Conservation (phyloP, 1,140 invertebrate species). For the Coenobita brevimanus region DNA sequence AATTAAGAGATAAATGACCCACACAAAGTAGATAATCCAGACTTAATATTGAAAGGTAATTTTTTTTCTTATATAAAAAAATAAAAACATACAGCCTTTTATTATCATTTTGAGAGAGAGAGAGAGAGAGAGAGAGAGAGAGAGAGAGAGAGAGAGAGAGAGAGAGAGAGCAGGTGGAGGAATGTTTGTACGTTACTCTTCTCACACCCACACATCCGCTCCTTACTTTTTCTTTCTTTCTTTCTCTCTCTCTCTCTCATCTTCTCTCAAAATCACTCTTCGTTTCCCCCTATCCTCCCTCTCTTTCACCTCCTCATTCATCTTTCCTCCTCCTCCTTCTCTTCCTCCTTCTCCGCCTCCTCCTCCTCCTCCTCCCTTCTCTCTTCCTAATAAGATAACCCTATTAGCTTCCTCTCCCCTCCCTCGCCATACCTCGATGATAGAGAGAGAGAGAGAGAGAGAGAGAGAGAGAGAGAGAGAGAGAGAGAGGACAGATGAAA, state of each 20-base stretch:
- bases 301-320: not conserved
- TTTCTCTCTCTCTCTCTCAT: no score
- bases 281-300: not conserved
- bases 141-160: not conserved
- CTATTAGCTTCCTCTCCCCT: no score
- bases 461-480: conserved; percentile 3
- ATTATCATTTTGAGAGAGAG: no score
- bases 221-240: no score
- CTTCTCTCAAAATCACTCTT: no score
- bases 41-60: no score
- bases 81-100: no score
- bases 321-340: not conserved
- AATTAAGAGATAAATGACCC: no score
- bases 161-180: not conserved
- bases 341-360: not conserved
- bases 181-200: not conserved
- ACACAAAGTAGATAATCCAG: no score
- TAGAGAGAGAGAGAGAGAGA: not conserved
- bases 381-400: no score
- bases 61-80: no score
- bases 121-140: not conserved
- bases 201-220: not conserved
- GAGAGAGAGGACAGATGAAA: not conserved
- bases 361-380: not conserved
- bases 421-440: no score